Evolutionary conservation across 2,888 invertebrate species (phyloP), one percentile per base, ranked within the genome.

Genomic region (Aphidius colemani): DNA sequence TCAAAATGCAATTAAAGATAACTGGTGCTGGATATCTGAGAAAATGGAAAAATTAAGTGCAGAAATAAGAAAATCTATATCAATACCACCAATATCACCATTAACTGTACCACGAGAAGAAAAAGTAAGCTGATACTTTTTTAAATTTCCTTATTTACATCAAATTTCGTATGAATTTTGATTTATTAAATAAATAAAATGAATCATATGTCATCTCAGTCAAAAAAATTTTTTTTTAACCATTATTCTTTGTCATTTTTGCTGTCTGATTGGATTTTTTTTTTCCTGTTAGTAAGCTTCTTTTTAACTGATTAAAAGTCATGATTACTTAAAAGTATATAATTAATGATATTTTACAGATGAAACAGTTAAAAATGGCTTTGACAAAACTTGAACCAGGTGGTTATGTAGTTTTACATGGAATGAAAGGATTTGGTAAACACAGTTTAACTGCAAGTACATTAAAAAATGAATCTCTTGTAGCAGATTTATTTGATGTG

Each of bases 341-440:
- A 18, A 18, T 18, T 18, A 18, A 18, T 18, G 13, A 1, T 18
- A 18, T 18, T 18, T 18, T 18, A 18, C 13, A 89, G 88, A 85
- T 86, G 71, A 69, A 79, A 64, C 79, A 84, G 69, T 82, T 90
- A 51, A 84, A 83, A 51, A 67, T 71, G n/a, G 83, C 82, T 59
- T 75, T 90, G 45, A 76, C 76, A 57, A 72, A 75, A 1, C 75
- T 90, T 30, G 74, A 82, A 40, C 84, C 87, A 6, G 85, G 87
- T 68, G 84, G 86, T 66, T 87, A 88, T 67, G 79, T 91, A 3
- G 88, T 86, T 0, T 82, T 92, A 10, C 88, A 90, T 76, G 92
- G 92, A 8, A 90, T 91, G 89, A 85, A 89, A n/a, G 92, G 92
- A 2, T 88, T 86, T 70, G 92, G 92, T 40, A 92, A 91, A 83